Conservation (phyloP, 2,113 vertebrate species). For the Pterocles orientalis region DNA sequence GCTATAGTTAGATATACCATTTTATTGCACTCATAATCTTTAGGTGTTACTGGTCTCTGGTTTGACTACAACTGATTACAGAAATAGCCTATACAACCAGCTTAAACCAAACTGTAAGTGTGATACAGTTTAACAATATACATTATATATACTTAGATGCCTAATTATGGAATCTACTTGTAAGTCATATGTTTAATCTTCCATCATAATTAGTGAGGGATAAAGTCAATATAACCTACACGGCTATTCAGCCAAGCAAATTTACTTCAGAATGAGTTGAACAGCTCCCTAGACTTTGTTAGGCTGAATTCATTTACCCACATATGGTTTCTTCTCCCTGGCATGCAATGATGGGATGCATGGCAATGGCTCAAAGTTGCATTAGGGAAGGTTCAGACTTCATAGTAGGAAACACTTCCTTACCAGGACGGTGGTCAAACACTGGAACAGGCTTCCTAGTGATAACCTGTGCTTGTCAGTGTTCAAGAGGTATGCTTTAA, state of each 20-base stretch:
- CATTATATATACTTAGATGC: background rate
- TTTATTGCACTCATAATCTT: background rate
- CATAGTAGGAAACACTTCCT: background rate
- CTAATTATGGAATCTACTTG: background rate
- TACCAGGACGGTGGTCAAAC: background rate
- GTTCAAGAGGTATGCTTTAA: background rate
- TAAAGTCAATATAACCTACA: background rate
- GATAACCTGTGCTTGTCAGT: background rate
- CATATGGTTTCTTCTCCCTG: background rate
- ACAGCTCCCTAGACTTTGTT: background rate
- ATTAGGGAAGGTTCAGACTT: background rate
- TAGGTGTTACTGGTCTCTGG: background rate
- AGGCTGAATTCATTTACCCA: background rate
- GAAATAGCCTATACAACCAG: background rate
- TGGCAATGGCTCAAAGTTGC: background rate
- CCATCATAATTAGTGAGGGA: background rate
- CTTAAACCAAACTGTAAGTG: background rate
- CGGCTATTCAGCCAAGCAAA: background rate
- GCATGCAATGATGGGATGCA: background rate
- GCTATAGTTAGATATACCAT: background rate
- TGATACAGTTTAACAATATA: background rate
- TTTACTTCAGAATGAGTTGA: background rate
- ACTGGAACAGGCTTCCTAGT: background rate
- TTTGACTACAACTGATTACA: background rate
- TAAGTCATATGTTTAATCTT: background rate